These are phyloP conservation scores for Grantiella picta DNA, from an alignment of 2,113 vertebrate species.

Conservation along the genomic window DNA sequence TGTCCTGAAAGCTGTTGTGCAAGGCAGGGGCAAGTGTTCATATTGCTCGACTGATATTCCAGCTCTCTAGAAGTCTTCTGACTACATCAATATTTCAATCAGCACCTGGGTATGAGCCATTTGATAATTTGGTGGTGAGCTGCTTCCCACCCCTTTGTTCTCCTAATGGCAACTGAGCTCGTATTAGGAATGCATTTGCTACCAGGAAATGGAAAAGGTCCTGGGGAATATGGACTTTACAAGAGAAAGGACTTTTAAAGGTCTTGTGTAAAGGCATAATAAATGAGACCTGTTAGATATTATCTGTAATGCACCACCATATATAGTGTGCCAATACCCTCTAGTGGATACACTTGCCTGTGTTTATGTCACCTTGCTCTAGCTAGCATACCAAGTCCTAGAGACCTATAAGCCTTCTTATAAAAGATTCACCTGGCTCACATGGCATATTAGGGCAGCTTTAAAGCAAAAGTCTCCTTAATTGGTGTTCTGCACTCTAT, in stretches of 20 bases:
- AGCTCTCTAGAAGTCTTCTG: not conserved
- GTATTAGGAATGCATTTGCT: constrained; percentile 14
- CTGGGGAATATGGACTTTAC: not conserved
- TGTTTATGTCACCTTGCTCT: not conserved
- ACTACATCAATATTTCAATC: constrained; percentile 1
- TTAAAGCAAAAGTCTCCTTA: not conserved
- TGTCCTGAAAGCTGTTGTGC: not conserved
- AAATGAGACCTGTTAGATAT: not conserved
- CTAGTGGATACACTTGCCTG: constrained; percentile 45
- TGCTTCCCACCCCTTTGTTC: not conserved
- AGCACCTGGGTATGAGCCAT: not conserved
- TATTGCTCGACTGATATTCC: not conserved
- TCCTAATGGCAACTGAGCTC: constrained; percentile 19
- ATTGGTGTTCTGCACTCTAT: not conserved
- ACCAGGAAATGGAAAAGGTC: not conserved
- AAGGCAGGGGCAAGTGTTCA: not conserved
- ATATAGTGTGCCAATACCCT: constrained; percentile 56
- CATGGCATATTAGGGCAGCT: not conserved
- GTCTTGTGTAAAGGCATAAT: not conserved
- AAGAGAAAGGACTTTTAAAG: not conserved
- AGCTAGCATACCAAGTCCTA: not conserved
- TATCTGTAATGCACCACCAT: not conserved
- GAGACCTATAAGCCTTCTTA: not conserved
- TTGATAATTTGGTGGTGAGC: not conserved
- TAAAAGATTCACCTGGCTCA: not conserved